These are phyloP conservation scores for Hermaeophaga mercurialis DNA, from an alignment of 2,888 invertebrate genomes.

Conservation along the genomic window DNA sequence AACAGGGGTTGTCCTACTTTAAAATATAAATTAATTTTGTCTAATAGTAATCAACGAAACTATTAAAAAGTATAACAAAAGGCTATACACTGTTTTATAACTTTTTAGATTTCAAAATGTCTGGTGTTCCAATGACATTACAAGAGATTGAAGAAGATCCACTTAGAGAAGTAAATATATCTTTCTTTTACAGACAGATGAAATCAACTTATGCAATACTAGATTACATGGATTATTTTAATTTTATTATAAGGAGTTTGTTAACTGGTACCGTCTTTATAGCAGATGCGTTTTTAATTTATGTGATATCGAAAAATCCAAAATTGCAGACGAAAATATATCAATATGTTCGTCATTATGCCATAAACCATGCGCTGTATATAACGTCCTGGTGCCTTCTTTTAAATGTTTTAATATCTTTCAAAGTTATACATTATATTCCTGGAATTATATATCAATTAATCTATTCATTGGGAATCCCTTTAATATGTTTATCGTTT, in stretches of 20 bases:
- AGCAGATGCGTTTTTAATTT: neutral
- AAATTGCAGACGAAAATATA: slow-evolving; percentile 7
- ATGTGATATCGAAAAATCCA: neutral
- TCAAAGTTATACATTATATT: neutral
- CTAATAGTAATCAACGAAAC: no score
- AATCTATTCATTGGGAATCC: neutral
- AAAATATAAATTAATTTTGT: no score
- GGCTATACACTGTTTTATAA: no score
- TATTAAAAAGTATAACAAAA: no score
- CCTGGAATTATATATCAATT: neutral
- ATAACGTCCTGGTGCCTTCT: neutral
- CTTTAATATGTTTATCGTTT: neutral
- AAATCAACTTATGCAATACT: neutral
- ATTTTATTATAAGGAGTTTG: neutral
- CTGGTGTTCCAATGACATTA: neutral
- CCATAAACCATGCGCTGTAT: slow-evolving; percentile 3
- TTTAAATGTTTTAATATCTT: neutral
- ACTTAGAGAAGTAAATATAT: neutral
- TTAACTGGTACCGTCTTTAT: neutral
- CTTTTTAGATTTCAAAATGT: neutral
- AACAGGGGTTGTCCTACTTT: no score
- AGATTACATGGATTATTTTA: neutral
- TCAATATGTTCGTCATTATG: slow-evolving; percentile 8
- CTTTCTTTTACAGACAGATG: slow-evolving; percentile 18
- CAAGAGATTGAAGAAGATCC: neutral